phyloP scores from a whole-genome alignment of 2,113 vertebrate genomes.

The Vulpes ferrilata region DNA sequence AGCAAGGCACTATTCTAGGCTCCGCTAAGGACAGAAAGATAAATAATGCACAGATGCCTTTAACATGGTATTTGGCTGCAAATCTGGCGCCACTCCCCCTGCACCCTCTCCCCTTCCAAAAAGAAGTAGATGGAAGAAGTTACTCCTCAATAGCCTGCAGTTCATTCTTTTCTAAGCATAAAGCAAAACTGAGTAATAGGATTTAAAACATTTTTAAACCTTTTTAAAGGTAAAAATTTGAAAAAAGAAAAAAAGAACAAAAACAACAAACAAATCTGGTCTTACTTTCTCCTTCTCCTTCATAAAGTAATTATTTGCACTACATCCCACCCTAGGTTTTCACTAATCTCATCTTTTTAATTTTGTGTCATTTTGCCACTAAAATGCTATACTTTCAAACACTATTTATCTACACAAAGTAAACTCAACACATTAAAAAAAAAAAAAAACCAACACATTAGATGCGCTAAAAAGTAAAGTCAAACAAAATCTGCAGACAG shows the following conservation, averaged over 20 bases:
- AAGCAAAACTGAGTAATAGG: background rate
- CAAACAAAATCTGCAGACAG: background rate
- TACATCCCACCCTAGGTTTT: background rate
- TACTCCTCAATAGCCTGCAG: background rate
- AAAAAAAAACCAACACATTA: background rate
- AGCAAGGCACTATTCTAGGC: conserved; percentile 3
- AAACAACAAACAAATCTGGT: background rate
- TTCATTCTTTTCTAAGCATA: conserved; percentile 3
- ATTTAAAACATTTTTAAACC: conserved; percentile 21
- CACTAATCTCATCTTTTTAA: background rate
- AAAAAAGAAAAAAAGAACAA: conserved; percentile 28
- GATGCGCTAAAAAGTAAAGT: background rate
- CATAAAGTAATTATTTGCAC: background rate
- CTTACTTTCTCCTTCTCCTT: background rate
- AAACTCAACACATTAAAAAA: background rate
- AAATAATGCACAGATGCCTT: background rate
- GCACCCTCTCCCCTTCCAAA: background rate
- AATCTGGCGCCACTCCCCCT: background rate
- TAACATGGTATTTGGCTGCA: background rate
- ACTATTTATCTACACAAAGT: background rate
- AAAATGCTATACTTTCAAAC: background rate
- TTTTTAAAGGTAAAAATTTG: background rate
- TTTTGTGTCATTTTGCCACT: background rate
- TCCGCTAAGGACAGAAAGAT: background rate
- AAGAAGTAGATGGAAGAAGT: background rate